Evolutionary conservation across 2,113 vertebrate genomes (phyloP), one percentile per base, ranked within the genome.

Genomic region (Oenanthe oenanthe): DNA sequence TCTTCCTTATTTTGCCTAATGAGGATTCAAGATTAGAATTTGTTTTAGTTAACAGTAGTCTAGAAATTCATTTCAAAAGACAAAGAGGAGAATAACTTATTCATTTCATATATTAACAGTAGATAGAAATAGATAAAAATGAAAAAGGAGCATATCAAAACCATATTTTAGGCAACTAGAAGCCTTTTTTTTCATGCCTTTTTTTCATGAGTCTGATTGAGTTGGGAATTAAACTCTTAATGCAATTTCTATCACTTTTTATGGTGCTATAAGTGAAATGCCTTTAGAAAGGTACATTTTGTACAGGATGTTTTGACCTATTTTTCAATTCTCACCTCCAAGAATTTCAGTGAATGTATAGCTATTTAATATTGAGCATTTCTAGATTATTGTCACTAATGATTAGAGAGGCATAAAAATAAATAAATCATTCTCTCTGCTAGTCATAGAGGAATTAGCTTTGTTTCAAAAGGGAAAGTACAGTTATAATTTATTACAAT

Each of bases 251-350:
- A 67, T 51, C 53, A 68, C 31, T 40, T 77, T 88, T 85, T 70
- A 50, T 58, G 18, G 8, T 38, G 13, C 24, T 65, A 16, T 72
- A 92, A 91, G 84, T 57, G 13, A 86, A 94, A 81, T 68, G 25
- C 19, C 65, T 93, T 96, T 78, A 81, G 43, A 74, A 87, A 89
- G 74, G 7, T 36, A 75, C 42, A 50, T 53, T 95, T 68, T 92
- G 40, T 48, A 71, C 19, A 32, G 66, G 28, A 84, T 91, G 36
- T 61, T 74, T 67, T 85, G 45, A 84, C 50, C 74, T 71, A 24
- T 34, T 91, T 93, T 92, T 91, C 80, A 84, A 81, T 78, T 18
- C 18, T 77, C 32, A 81, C 17, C 17, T 75, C 61, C 31, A 19
- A 61, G 34, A 34, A 43, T 75, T 57, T n/a, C 4, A 1, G 19